phyloP scores from a whole-genome alignment of 2,797 vertebrate species.

The Halcyon badia region DNA sequence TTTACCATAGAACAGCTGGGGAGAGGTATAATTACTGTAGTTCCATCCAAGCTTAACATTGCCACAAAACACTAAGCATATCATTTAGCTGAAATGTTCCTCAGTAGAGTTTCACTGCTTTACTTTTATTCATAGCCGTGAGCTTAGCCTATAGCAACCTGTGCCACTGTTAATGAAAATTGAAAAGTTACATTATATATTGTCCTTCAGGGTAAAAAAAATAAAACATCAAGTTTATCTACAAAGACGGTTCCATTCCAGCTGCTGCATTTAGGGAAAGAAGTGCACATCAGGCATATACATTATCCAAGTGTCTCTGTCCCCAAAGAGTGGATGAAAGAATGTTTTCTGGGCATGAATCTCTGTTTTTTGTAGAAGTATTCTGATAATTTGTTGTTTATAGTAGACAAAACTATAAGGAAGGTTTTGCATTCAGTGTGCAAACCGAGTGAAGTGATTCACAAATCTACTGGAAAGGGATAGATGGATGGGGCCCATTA shows the following conservation, averaged over 20 bases:
- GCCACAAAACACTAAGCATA: not conserved
- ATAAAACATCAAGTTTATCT: slow-evolving; percentile 52
- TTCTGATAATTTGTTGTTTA: slow-evolving; percentile 18
- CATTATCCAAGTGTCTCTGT: slow-evolving; percentile 24
- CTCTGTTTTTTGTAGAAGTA: not conserved
- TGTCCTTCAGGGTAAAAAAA: slow-evolving; percentile 48
- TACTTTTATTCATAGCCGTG: slow-evolving; percentile 29
- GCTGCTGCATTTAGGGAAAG: slow-evolving; percentile 6
- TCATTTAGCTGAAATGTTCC: not conserved
- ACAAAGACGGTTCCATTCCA: slow-evolving; percentile 5
- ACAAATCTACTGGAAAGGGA: not conserved
- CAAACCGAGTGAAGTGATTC: not conserved
- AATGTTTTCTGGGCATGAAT: slow-evolving; percentile 11
- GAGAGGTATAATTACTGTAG: not conserved
- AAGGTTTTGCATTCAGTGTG: not conserved
- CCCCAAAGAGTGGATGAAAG: slow-evolving; percentile 41
- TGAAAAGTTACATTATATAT: slow-evolving; percentile 33
- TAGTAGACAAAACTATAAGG: not conserved
- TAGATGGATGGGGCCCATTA: not conserved
- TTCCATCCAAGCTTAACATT: not conserved
- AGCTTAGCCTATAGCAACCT: slow-evolving; percentile 27
- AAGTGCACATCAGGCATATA: not conserved
- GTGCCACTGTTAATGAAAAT: slow-evolving; percentile 29
- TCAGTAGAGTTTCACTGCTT: slow-evolving; percentile 14
- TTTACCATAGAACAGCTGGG: not conserved